A percentile compares a stretch with the other conserved stretches of the same genome.
Evolutionary conservation across 2,888 invertebrate genomes (phyloP).

Genomic region (Macaria liturata): DNA sequence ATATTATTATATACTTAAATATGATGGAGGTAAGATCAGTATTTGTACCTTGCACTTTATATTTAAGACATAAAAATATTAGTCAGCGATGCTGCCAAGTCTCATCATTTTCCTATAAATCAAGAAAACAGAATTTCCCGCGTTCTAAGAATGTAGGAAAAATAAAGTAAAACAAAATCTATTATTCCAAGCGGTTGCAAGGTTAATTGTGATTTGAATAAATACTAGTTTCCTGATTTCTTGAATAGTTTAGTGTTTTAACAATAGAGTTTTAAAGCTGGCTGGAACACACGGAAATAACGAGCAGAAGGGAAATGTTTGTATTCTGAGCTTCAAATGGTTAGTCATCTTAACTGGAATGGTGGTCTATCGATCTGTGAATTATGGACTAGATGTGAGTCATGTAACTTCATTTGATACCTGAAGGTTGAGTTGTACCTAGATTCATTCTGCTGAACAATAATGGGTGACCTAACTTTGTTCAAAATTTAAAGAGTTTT

Average conservation of each 20-base stretch:
- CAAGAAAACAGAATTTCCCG: no score
- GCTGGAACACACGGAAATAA: conserved; percentile 16
- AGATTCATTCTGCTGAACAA: no score
- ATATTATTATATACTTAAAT: no score
- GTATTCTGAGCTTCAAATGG: conserved; percentile 6
- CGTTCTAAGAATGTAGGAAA: conserved; percentile 31
- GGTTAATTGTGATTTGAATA: conserved; percentile 40
- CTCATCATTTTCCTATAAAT: no score
- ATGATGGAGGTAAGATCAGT: no score
- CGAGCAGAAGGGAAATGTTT: neutral
- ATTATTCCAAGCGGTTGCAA: conserved; percentile 49
- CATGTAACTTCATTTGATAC: neutral
- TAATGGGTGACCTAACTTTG: no score
- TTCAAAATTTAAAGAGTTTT: no score
- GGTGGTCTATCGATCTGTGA: neutral
- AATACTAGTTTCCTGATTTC: conserved; percentile 46
- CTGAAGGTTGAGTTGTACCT: no score
- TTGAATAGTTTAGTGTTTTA: conserved; percentile 37
- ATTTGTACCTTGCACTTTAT: no score
- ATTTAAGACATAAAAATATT: no score
- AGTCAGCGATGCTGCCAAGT: no score
- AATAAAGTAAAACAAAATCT: conserved; percentile 41
- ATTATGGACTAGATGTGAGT: neutral
- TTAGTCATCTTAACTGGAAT: conserved; percentile 3
- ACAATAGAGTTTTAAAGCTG: conserved; percentile 16